Evolutionary conservation across 2,888 invertebrate genomes (phyloP).

Genomic region (Cerastis rubricosa): DNA sequence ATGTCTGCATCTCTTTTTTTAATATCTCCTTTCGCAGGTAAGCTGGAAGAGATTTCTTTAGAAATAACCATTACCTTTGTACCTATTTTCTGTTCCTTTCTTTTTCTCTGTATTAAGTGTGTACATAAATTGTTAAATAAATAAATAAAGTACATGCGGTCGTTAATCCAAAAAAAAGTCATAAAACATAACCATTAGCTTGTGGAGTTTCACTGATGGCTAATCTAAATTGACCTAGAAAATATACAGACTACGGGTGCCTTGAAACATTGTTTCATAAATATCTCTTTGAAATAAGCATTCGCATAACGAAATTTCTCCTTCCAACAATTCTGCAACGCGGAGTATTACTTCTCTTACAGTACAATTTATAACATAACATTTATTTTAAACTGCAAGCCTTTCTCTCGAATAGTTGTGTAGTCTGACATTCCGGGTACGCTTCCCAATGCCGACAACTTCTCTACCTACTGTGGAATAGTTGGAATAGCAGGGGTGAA

Average conservation of each 20-base stretch:
- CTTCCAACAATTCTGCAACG: not conserved
- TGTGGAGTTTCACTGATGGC: not conserved
- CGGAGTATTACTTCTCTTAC: not conserved
- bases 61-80: no score
- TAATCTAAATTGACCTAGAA: not conserved
- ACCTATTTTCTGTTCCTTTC: no score
- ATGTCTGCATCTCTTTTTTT: no score
- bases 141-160: not conserved
- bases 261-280: not conserved
- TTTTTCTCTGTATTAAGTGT: no score
- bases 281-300: not conserved
- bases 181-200: not conserved
- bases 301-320: not conserved
- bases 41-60: no score
- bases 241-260: not conserved
- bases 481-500: constrained; percentile 33
- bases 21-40: no score
- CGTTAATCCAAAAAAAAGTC: not conserved
- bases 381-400: constrained; percentile 14
- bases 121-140: no score
- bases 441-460: constrained; percentile 36
- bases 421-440: constrained; percentile 35
- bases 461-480: constrained; percentile 25
- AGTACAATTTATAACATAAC: not conserved
- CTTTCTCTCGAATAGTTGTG: constrained; percentile 22